Evolutionary conservation across 2,888 invertebrate genomes (phyloP).

Genomic region (Phytoseiulus persimilis): DNA sequence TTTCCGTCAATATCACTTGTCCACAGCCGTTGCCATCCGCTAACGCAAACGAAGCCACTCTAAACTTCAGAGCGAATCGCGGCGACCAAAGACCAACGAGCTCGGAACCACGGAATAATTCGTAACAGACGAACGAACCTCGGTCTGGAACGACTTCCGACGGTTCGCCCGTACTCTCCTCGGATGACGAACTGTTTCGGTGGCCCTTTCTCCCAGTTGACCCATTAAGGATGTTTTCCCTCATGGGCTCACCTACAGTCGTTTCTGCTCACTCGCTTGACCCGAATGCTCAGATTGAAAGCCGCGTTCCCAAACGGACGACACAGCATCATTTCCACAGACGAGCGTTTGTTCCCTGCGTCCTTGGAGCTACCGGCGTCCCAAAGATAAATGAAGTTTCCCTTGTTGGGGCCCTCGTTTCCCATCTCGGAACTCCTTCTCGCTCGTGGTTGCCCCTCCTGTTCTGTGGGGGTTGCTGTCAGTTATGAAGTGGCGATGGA

Average conservation of each 20-base stretch:
- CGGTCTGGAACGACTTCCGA: too few relatives aligned
- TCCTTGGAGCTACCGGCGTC: not conserved
- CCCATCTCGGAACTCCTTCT: not conserved
- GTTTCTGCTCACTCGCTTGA: not conserved
- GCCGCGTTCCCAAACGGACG: slow-evolving; percentile 33
- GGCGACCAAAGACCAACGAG: too few relatives aligned
- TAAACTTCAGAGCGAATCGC: too few relatives aligned
- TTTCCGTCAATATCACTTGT: too few relatives aligned
- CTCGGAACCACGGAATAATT: too few relatives aligned
- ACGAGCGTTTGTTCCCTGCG: slow-evolving; percentile 51
- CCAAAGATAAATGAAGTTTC: not conserved
- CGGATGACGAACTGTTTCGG: too few relatives aligned
- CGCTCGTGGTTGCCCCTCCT: not conserved
- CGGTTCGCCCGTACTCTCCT: too few relatives aligned
- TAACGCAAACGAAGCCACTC: too few relatives aligned
- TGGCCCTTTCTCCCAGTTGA: too few relatives aligned
- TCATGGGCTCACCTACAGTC: not conserved
- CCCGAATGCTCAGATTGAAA: not conserved
- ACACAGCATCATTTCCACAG: slow-evolving; percentile 69
- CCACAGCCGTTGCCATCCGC: too few relatives aligned
- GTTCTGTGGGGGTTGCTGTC: not conserved
- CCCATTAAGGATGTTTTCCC: not conserved
- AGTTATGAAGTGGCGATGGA: not conserved
- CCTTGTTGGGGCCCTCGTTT: not conserved
- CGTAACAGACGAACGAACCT: too few relatives aligned